Conservation (phyloP, 2,797 vertebrate genomes). For the Setipinna tenuifilis region DNA sequence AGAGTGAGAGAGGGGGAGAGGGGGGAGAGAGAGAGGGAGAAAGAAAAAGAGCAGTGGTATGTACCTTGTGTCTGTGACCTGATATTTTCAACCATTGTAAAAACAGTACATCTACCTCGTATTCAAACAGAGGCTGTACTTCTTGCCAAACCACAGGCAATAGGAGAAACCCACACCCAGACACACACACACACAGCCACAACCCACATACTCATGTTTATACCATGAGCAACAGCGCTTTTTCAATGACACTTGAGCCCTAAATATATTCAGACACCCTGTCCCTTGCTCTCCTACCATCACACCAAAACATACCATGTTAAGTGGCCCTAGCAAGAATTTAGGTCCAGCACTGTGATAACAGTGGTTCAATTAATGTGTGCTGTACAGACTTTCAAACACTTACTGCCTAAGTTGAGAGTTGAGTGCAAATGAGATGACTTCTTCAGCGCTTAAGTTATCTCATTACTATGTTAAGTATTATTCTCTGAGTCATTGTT, state of each 20-base stretch:
- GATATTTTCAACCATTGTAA: background rate
- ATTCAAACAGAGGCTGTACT: background rate
- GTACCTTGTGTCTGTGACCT: background rate
- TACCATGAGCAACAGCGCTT: background rate
- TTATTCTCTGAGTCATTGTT: background rate
- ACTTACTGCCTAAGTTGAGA: background rate
- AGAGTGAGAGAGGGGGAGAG: background rate
- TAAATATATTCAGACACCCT: background rate
- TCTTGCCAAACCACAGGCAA: background rate
- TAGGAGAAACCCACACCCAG: background rate
- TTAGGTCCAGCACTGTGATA: background rate
- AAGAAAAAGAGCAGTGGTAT: background rate
- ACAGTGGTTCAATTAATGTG: background rate
- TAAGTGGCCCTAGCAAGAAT: background rate
- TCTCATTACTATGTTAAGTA: background rate
- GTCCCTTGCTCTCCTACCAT: background rate
- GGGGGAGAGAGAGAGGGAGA: background rate
- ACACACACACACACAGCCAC: background rate
- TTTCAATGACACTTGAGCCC: background rate
- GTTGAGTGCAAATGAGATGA: background rate
- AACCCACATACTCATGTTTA: background rate
- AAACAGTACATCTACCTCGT: background rate
- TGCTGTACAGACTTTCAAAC: background rate
- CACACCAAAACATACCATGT: too few relatives aligned
- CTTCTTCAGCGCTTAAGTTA: background rate